phyloP scores from a whole-genome alignment of 1,140 invertebrate genomes.

The Vollenhovia emeryi region DNA sequence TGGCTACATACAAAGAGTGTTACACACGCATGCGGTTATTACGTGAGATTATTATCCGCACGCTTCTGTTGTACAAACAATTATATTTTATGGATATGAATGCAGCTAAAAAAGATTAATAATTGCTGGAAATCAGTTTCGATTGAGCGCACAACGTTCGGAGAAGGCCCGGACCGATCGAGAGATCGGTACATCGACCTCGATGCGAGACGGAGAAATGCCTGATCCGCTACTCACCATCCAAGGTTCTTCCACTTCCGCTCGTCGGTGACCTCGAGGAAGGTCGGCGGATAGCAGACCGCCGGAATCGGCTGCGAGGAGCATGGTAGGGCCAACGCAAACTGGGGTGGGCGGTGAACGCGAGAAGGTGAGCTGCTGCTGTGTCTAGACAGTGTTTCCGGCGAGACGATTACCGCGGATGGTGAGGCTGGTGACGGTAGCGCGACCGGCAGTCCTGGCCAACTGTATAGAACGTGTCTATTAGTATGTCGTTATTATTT shows the following conservation, averaged over 20 bases:
- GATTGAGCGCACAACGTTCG: neutral
- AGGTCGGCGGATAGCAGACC: slow-evolving; percentile 82
- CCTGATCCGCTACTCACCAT: slow-evolving; percentile 77
- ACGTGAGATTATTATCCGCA: neutral
- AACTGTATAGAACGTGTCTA: slow-evolving; percentile 73
- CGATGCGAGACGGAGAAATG: neutral
- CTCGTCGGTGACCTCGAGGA: slow-evolving; percentile 81
- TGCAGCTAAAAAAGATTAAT: neutral
- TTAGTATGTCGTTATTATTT: neutral
- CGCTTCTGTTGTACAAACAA: neutral
- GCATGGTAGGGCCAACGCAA: slow-evolving; percentile 80
- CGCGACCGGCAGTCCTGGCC: slow-evolving; percentile 83
- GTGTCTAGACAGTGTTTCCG: slow-evolving; percentile 89
- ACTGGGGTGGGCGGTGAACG: slow-evolving; percentile 79
- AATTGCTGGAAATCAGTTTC: neutral
- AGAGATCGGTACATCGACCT: slow-evolving; percentile 16
- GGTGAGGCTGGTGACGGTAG: slow-evolving; percentile 90
- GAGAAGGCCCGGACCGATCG: neutral
- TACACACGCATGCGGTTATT: neutral
- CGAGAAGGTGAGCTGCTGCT: slow-evolving; percentile 85
- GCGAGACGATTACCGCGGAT: slow-evolving; percentile 90
- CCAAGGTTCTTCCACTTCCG: slow-evolving; percentile 81
- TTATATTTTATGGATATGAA: neutral
- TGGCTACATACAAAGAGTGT: neutral
- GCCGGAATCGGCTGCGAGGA: slow-evolving; percentile 81